Conservation (phyloP, 2,888 invertebrate species). For the Ceramica pisi region DNA sequence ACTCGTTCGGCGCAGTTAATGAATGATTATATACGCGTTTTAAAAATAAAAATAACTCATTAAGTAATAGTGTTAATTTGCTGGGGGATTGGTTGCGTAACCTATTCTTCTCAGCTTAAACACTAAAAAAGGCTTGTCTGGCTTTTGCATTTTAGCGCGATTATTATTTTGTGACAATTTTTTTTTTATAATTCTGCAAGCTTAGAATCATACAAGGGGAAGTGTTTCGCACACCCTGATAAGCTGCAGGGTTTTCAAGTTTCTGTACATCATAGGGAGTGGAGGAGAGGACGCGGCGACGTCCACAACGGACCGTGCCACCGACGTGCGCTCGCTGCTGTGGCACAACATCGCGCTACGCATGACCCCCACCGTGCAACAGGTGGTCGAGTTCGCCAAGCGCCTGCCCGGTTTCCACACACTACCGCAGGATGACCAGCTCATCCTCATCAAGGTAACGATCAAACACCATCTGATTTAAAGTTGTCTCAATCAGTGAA, state of each 20-base stretch:
- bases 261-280: slow-evolving; percentile 71
- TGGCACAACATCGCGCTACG: slow-evolving; percentile 97
- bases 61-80: not conserved
- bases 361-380: slow-evolving; percentile 97
- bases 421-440: slow-evolving; percentile 98
- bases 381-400: slow-evolving; percentile 99
- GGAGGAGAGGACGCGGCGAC: slow-evolving; percentile 87
- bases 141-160: not conserved
- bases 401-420: slow-evolving; percentile 97
- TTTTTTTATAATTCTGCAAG: too few species aligned
- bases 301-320: slow-evolving; percentile 84
- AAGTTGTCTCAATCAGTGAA: not conserved
- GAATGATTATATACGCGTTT: not conserved
- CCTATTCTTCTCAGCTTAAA: not conserved
- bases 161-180: not conserved
- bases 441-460: slow-evolving; percentile 96
- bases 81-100: not conserved
- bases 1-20: not conserved
- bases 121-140: not conserved
- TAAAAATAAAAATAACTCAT: too few species aligned
- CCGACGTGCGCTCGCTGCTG: slow-evolving; percentile 95
- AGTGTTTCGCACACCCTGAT: not conserved
- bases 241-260: not conserved
- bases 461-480: not conserved
- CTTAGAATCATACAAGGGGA: not conserved